Conservation (phyloP, 2,113 vertebrate species). For the Ardeotis arabs region DNA sequence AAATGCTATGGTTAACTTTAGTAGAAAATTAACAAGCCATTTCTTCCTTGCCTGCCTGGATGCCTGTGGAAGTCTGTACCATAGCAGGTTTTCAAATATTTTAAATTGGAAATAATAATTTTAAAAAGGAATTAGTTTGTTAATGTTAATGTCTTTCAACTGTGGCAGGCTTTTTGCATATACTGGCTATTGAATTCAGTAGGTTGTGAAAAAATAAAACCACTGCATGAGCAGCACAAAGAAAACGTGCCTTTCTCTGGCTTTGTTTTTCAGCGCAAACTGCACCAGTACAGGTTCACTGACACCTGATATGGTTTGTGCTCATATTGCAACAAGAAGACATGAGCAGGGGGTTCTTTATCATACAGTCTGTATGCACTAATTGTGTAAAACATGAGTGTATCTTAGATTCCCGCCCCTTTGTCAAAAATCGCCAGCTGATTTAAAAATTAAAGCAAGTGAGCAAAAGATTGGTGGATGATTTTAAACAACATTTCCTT, state of each 20-base stretch:
- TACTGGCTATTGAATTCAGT: background rate
- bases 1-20: background rate
- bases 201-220: background rate
- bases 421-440: background rate
- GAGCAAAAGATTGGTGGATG: background rate
- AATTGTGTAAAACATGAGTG: background rate
- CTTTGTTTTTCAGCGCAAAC: background rate
- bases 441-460: background rate
- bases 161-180: background rate
- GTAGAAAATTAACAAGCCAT: background rate
- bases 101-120: background rate
- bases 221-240: background rate
- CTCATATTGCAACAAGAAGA: background rate
- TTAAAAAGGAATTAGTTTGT: fast-evolving
- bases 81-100: background rate
- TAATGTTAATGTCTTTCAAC: background rate
- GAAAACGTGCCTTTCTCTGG: background rate
- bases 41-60: background rate
- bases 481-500: background rate
- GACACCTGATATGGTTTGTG: background rate
- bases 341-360: background rate
- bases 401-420: background rate
- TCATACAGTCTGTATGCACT: background rate
- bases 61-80: background rate
- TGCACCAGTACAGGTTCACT: background rate